A percentile compares a stretch with the other conserved stretches of the same genome.
phyloP scores from a whole-genome alignment of 2,113 vertebrate species.

The Mirza zaza region DNA sequence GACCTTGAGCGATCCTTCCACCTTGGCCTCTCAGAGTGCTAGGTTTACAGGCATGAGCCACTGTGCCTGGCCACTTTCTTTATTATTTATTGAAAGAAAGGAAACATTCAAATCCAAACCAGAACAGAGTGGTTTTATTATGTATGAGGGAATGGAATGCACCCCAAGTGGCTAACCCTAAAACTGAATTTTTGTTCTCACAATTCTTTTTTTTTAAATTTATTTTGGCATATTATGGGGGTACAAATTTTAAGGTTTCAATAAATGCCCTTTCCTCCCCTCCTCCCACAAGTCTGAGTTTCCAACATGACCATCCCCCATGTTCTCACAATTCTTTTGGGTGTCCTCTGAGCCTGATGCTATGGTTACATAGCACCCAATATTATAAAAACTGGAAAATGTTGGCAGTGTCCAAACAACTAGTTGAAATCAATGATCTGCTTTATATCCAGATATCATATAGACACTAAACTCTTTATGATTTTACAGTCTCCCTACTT shows the following conservation, averaged over 20 bases:
- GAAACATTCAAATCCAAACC: background rate
- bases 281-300: too few relatives aligned
- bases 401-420: background rate
- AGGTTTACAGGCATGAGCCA: too few relatives aligned
- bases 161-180: background rate
- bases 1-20: too few relatives aligned
- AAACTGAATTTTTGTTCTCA: constrained; percentile 37
- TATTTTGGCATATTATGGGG: too few relatives aligned
- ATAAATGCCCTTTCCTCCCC: too few relatives aligned
- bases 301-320: too few relatives aligned
- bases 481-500: background rate
- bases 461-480: background rate
- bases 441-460: background rate
- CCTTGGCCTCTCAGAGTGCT: too few relatives aligned
- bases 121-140: background rate
- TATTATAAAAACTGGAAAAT: constrained; percentile 20
- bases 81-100: constrained; percentile 10
- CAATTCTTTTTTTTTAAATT: too few relatives aligned
- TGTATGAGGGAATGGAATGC: constrained; percentile 1
- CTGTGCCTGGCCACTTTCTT: background rate
- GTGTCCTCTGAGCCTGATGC: background rate
- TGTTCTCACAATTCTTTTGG: background rate
- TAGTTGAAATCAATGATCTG: background rate
- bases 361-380: background rate
- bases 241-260: too few relatives aligned